Percentiles rank a stretch among this genome's conserved stretches.
These are phyloP conservation scores for Balearica regulorum DNA, from an alignment of 2,797 vertebrate species.

Conservation along the genomic window DNA sequence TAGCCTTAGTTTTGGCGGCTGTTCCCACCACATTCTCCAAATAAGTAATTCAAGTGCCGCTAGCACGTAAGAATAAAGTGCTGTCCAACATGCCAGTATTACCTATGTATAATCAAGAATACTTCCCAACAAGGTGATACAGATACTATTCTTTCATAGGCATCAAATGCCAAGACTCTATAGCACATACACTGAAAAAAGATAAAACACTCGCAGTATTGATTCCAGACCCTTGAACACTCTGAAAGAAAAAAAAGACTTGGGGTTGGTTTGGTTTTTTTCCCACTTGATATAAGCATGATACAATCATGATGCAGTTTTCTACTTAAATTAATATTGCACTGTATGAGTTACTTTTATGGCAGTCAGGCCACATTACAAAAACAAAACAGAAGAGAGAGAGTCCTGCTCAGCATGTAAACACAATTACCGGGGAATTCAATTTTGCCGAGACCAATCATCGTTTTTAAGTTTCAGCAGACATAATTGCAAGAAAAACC, in stretches of 20 bases:
- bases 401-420: neutral
- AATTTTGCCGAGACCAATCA: neutral
- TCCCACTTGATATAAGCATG: neutral
- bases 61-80: neutral
- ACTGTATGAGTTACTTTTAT: neutral
- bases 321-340: neutral
- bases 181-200: neutral
- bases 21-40: neutral
- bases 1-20: neutral
- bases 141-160: neutral
- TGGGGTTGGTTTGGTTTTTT: too few relatives aligned
- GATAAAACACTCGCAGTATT: neutral
- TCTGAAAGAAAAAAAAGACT: neutral
- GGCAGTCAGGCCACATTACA: neutral
- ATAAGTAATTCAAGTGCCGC: neutral
- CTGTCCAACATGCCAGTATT: neutral
- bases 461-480: neutral
- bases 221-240: neutral
- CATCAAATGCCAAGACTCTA: neutral
- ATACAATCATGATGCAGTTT: neutral
- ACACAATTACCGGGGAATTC: neutral
- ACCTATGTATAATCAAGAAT: too few relatives aligned
- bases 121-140: neutral
- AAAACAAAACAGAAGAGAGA: neutral
- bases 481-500: neutral